Conservation (phyloP, 1,140 invertebrate genomes). For the Aphaenogaster floridana region DNA sequence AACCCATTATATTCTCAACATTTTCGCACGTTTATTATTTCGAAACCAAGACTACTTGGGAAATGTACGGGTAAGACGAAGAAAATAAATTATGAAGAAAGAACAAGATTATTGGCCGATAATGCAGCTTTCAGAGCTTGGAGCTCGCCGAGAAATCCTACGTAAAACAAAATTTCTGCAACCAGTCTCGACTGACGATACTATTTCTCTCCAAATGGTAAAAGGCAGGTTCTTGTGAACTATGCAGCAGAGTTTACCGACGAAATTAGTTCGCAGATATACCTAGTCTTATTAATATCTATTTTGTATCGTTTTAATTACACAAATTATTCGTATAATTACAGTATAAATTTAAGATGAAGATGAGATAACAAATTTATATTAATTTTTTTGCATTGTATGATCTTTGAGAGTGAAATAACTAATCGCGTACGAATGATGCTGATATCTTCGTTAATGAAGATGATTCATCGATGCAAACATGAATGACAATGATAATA, state of each 20-base stretch:
- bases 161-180: background rate
- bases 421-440: background rate
- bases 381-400: background rate
- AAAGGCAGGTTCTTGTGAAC: background rate
- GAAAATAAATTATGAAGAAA: background rate
- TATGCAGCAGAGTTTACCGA: background rate
- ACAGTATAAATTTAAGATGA: background rate
- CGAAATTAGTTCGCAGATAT: background rate
- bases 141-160: background rate
- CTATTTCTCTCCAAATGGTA: background rate
- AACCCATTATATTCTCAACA: constrained; percentile 33
- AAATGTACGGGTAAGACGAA: background rate
- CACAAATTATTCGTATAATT: constrained; percentile 5
- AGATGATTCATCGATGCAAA: background rate
- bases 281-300: background rate
- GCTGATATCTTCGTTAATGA: background rate
- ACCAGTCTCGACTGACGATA: constrained; percentile 24
- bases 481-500: constrained; percentile 8
- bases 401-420: background rate
- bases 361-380: constrained; percentile 5
- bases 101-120: background rate
- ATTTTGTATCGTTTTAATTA: background rate
- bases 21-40: constrained; percentile 22
- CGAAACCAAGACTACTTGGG: background rate
- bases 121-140: background rate